Evolutionary conservation across 2,113 vertebrate genomes (phyloP).

Genomic region (Muntiacus muntjak): DNA sequence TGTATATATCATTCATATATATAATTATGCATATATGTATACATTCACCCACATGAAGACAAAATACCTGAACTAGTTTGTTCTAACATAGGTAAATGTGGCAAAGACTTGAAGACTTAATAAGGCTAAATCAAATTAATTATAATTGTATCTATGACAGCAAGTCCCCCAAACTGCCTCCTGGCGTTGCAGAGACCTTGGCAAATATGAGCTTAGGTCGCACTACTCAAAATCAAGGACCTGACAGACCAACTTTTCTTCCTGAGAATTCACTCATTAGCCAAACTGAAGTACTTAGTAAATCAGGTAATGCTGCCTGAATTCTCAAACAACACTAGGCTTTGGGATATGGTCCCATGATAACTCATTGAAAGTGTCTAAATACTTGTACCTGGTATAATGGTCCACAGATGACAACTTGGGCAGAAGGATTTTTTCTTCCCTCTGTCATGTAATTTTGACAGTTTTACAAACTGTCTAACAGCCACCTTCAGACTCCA

Average conservation of each 20-base stretch:
- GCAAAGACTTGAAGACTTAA: slow-evolving; percentile 57
- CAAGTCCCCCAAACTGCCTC: slow-evolving; percentile 58
- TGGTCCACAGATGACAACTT: slow-evolving; percentile 60
- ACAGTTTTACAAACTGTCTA: slow-evolving; percentile 63
- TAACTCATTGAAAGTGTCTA: slow-evolving; percentile 30
- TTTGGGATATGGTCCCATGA: slow-evolving; percentile 63
- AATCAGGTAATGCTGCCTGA: slow-evolving; percentile 24
- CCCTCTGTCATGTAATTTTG: slow-evolving; percentile 54
- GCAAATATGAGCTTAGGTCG: slow-evolving; percentile 70
- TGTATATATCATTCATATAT: not conserved
- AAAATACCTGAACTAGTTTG: slow-evolving; percentile 49
- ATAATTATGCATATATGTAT: not conserved
- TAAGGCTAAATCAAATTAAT: slow-evolving; percentile 72
- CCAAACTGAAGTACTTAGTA: slow-evolving; percentile 53
- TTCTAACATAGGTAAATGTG: slow-evolving; percentile 47
- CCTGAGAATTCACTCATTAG: slow-evolving; percentile 73
- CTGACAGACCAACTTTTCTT: slow-evolving; percentile 72
- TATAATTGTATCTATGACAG: slow-evolving; percentile 63
- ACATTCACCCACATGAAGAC: not conserved
- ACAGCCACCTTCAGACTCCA: slow-evolving; percentile 43
- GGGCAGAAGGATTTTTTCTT: not conserved
- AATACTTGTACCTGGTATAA: slow-evolving; percentile 58
- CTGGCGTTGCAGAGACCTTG: slow-evolving; percentile 67
- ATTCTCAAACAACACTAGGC: slow-evolving; percentile 13
- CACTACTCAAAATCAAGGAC: slow-evolving; percentile 68